Evolutionary conservation across 2,888 invertebrate genomes (phyloP).

Genomic region (Tipula confusa): DNA sequence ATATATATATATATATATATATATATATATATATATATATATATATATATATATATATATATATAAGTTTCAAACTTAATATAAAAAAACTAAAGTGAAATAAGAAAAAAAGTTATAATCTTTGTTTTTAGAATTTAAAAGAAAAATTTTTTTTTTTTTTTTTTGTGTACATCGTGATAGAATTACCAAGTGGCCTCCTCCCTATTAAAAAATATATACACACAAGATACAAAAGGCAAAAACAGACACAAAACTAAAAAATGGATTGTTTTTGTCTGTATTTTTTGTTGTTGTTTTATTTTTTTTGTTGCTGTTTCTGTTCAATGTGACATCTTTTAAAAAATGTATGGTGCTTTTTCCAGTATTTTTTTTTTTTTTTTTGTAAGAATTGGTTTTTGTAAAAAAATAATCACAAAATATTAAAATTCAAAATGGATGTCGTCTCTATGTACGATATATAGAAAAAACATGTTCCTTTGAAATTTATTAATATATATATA

Average conservation of each 20-base stretch:
- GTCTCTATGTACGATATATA: not conserved
- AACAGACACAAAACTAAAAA: slow-evolving; percentile 13
- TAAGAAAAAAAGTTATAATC: slow-evolving; percentile 3
- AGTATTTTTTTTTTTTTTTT: not conserved
- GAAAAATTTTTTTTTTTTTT: not conserved
- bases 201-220: not conserved
- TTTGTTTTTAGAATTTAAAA: slow-evolving; percentile 12
- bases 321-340: not conserved
- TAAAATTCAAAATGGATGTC: slow-evolving; percentile 3
- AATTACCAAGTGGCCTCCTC: slow-evolving; percentile 12
- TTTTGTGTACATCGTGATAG: not conserved
- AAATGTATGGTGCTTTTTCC: not conserved
- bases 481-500: not conserved
- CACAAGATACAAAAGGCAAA: slow-evolving; percentile 12
- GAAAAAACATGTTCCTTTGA: not conserved
- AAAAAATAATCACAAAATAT: no score
- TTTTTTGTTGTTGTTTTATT: not conserved
- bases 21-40: not conserved
- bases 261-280: not conserved
- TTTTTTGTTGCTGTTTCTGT: not conserved
- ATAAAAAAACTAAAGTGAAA: slow-evolving; percentile 4
- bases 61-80: not conserved
- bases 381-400: no score
- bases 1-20: not conserved
- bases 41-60: not conserved